Evolutionary conservation across 2,113 vertebrate species (phyloP), one percentile per base, ranked within the genome.

Genomic region (Sula dactylatra): DNA sequence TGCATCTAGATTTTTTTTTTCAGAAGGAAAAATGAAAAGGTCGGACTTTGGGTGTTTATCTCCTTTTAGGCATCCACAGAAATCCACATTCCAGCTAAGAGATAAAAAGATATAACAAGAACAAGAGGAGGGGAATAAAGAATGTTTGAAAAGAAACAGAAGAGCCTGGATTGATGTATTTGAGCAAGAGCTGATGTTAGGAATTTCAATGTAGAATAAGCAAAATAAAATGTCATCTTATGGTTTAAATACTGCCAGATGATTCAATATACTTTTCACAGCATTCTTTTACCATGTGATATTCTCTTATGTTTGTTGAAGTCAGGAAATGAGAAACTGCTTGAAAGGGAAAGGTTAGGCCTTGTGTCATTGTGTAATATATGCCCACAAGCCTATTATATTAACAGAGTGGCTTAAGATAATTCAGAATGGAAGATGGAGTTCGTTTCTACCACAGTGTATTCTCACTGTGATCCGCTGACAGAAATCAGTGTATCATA

Each of bases 211-310:
- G 88, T 67, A 96, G 82, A 93, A 93, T 94, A 97, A 97, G 97
- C 87, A 94, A 97, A 97, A 97, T 93, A 95, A 95, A 97, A 97
- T 97, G 94, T 93, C 94, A 97, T 95, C 50, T 95, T 81, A 95
- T 79, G 95, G 95, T 91, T 97, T 97, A 95, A 96, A 95, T 96
- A 83, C 94, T 97, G 85, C 96, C 90, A 97, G 96, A 96, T 94
- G 94, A 98, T 97, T 94, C 92, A 89, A 97, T 96, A 91, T 84
- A 96, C 80, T 87, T 94, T 93, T 97, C 72, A 95, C 91, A 96
- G 87, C 74, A 93, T 95, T 96, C 82, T 97, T 97, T 95, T 79
- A 90, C 92, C 88, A 93, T 92, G 79, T 95, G 90, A 94, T 96
- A 90, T 66, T 97, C 88, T 94, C 74, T 92, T 82, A 95, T 93